Conservation (phyloP, 2,888 invertebrate genomes). For the Perdita meconis region DNA sequence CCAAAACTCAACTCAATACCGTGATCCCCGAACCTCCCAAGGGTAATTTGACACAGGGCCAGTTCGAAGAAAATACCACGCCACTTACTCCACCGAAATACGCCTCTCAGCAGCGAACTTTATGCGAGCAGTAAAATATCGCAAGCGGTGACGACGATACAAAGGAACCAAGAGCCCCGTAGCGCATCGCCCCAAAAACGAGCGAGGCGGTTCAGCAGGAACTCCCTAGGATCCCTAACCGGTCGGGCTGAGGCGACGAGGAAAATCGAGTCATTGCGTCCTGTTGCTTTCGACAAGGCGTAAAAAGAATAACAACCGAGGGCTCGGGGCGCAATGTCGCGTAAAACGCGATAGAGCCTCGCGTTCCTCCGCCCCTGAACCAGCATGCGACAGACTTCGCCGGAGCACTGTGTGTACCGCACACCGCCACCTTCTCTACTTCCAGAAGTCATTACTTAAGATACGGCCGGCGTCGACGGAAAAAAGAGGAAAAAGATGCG, state of each 20-base stretch:
- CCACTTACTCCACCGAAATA: no score
- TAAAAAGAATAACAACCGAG: constrained; percentile 14
- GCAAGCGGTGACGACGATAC: no score
- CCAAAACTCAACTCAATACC: no score
- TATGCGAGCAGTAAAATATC: no score
- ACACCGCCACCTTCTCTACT: background rate
- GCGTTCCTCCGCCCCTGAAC: background rate
- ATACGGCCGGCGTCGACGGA: constrained; percentile 52
- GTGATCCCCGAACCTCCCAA: no score
- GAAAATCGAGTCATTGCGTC: constrained; percentile 44
- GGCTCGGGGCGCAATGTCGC: constrained; percentile 47
- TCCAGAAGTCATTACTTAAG: constrained; percentile 61
- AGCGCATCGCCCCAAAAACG: background rate
- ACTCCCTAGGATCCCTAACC: background rate
- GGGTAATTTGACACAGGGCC: no score
- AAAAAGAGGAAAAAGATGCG: constrained; percentile 46
- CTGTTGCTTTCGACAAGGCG: constrained; percentile 27
- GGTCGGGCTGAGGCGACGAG: constrained; percentile 1
- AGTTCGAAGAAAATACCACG: no score
- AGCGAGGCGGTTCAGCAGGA: background rate
- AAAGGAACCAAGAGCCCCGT: background rate
- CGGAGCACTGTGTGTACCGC: no score
- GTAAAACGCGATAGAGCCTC: constrained; percentile 63
- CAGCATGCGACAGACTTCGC: no score
- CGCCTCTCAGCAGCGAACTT: no score